Evolutionary conservation across 2,113 vertebrate species (phyloP).

Genomic region (Xiphias gladius): DNA sequence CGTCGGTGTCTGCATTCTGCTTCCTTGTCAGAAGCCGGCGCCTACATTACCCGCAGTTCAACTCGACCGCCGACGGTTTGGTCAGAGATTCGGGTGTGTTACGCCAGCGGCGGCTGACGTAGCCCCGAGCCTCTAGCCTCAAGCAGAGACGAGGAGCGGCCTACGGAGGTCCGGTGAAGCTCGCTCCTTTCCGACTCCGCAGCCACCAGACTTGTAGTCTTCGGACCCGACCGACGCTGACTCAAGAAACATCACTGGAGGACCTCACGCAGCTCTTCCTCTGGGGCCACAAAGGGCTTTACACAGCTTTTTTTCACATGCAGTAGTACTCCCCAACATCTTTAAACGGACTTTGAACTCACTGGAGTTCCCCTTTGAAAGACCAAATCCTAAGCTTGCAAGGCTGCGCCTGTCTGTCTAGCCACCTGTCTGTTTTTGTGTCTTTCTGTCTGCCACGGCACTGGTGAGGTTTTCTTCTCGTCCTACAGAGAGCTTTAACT

Average conservation of each 20-base stretch:
- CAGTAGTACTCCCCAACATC: too few species aligned
- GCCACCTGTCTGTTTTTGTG: background rate
- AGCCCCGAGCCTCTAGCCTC: background rate
- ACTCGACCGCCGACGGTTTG: background rate
- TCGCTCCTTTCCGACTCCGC: too few species aligned
- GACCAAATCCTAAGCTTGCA: too few species aligned
- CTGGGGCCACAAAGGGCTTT: too few species aligned
- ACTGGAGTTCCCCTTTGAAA: background rate
- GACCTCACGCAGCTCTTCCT: too few species aligned
- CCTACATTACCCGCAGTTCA: background rate
- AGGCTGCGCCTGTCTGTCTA: too few species aligned
- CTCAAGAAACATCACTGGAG: too few species aligned
- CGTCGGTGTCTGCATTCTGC: background rate
- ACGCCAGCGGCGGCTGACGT: too few species aligned
- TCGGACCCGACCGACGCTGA: too few species aligned
- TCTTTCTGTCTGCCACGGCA: background rate
- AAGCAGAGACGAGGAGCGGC: background rate
- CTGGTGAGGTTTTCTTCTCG: background rate
- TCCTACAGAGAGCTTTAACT: background rate
- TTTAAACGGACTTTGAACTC: too few species aligned
- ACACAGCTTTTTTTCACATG: too few species aligned
- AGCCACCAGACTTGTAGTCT: background rate
- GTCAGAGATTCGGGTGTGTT: too few species aligned
- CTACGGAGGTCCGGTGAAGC: background rate
- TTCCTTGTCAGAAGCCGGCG: background rate